Conservation (phyloP, 2,888 invertebrate genomes). For the Cryptosula pallasiana region DNA sequence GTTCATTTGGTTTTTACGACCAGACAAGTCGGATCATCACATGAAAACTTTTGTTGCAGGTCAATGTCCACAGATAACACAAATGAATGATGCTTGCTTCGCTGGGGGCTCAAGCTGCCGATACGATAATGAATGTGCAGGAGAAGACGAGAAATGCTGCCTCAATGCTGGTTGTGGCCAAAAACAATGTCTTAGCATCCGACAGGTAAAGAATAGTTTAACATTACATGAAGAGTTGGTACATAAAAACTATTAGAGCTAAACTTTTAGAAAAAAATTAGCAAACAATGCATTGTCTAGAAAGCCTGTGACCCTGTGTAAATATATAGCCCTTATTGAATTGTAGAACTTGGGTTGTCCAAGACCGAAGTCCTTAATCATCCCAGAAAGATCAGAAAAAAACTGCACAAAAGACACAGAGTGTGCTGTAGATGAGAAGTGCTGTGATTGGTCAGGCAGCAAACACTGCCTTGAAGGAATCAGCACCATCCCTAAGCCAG, state of each 20-base stretch:
- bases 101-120: not conserved
- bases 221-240: too few species aligned
- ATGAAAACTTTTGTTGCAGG: too few species aligned
- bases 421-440: conserved; percentile 1
- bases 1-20: too few species aligned
- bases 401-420: conserved; percentile 1
- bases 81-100: not conserved
- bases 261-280: too few species aligned
- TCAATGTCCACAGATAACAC: conserved; percentile 14
- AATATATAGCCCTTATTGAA: not conserved
- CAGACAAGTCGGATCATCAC: too few species aligned
- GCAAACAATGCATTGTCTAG: too few species aligned
- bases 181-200: not conserved
- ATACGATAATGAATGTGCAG: conserved; percentile 6
- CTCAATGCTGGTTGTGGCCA: not conserved
- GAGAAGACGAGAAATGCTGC: conserved; percentile 17
- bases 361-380: not conserved
- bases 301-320: too few species aligned
- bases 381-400: not conserved
- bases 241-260: too few species aligned
- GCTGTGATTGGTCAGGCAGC: conserved; percentile 11
- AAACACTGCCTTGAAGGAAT: not conserved
- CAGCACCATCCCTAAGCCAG: conserved; percentile 21
- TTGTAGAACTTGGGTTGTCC: not conserved
- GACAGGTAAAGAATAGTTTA: too few species aligned